Evolutionary conservation across 1,140 invertebrate species (phyloP).

Genomic region (Cryptotermes secundus): DNA sequence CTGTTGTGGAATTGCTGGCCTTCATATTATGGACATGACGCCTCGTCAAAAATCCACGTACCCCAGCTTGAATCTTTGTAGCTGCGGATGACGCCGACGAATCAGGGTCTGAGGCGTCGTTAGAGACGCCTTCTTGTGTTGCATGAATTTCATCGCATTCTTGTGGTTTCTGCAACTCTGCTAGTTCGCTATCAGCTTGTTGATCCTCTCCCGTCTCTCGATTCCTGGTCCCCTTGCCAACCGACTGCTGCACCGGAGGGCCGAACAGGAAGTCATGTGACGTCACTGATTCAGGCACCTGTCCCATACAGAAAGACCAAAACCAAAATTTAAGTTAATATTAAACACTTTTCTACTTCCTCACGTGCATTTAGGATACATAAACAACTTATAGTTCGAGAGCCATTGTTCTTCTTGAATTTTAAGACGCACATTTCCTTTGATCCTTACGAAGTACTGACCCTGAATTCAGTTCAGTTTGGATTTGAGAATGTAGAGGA

Average conservation of each 20-base stretch:
- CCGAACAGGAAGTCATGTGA: not conserved
- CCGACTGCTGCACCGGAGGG: not conserved
- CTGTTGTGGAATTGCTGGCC: conserved; percentile 24
- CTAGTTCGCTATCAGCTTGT: not conserved
- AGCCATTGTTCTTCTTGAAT: too few species aligned
- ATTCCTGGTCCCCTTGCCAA: not conserved
- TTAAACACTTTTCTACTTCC: too few species aligned
- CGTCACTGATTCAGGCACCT: not conserved
- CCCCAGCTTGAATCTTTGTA: conserved; percentile 72
- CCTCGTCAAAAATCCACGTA: conserved; percentile 67
- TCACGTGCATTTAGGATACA: too few species aligned
- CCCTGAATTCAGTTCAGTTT: too few species aligned
- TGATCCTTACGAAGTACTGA: too few species aligned
- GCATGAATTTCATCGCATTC: not conserved
- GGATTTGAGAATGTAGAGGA: too few species aligned
- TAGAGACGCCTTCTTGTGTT: not conserved
- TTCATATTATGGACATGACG: conserved; percentile 46
- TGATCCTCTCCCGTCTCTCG: not conserved
- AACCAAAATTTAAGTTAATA: too few species aligned
- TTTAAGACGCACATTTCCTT: too few species aligned
- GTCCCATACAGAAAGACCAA: not conserved
- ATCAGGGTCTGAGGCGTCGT: not conserved
- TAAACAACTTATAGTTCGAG: too few species aligned
- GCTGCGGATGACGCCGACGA: conserved; percentile 52
- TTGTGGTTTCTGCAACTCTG: not conserved